Conservation (phyloP, 1,140 invertebrate genomes). For the Heliconius congener region DNA sequence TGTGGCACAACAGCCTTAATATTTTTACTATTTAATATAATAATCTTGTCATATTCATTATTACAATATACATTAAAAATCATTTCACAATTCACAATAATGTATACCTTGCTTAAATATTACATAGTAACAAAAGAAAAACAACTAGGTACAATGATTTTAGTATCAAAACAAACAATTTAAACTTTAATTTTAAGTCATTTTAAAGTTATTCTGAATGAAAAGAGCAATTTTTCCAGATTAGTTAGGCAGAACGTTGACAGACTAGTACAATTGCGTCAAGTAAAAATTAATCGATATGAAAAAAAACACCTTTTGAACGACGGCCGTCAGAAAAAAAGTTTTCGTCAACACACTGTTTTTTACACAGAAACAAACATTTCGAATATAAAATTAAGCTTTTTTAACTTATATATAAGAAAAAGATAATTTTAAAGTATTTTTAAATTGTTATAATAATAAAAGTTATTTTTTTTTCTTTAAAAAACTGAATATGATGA, state of each 20-base stretch:
- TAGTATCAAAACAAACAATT: neutral
- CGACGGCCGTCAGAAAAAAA: conserved; percentile 41
- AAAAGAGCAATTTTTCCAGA: neutral
- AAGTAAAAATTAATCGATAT: conserved; percentile 43
- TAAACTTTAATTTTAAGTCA: neutral
- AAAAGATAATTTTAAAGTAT: neutral
- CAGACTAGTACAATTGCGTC: conserved; percentile 15
- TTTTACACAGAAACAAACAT: conserved; percentile 39
- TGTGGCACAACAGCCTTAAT: too few relatives aligned
- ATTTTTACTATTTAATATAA: too few relatives aligned
- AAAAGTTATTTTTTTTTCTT: conserved; percentile 43
- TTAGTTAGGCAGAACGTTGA: neutral
- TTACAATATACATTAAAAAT: too few relatives aligned
- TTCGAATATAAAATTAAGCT: conserved; percentile 17
- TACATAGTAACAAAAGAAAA: neutral
- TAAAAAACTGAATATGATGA: conserved; percentile 40
- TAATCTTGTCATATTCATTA: too few relatives aligned
- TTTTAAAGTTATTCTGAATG: neutral
- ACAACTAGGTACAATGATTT: neutral
- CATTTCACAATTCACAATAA: neutral
- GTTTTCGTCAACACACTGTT: conserved; percentile 44
- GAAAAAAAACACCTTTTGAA: conserved; percentile 42
- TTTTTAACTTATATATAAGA: neutral
- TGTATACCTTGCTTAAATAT: neutral
- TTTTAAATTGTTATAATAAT: conserved; percentile 25